Conservation (phyloP, 1,140 invertebrate genomes). For the Scaptodrosophila lebanonensis region DNA sequence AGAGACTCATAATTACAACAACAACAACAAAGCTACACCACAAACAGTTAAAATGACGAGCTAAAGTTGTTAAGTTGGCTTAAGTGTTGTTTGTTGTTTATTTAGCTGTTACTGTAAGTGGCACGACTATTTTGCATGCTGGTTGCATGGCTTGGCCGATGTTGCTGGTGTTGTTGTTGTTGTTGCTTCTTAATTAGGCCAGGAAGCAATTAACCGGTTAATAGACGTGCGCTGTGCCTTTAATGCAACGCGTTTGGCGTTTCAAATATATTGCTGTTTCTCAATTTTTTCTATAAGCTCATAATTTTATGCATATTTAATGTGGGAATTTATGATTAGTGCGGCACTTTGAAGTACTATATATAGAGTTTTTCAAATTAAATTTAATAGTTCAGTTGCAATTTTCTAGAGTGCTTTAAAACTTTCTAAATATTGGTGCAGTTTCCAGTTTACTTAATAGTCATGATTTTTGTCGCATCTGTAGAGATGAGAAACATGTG, state of each 20-base stretch:
- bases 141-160: too few relatives aligned
- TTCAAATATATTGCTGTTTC: too few relatives aligned
- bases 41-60: slow-evolving; percentile 27
- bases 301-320: slow-evolving; percentile 52
- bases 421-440: too few relatives aligned
- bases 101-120: slow-evolving; percentile 24
- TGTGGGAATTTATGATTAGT: slow-evolving; percentile 55
- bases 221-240: slow-evolving; percentile 36
- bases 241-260: slow-evolving; percentile 24
- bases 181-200: slow-evolving; percentile 53
- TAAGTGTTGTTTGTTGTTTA: slow-evolving; percentile 11
- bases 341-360: too few relatives aligned
- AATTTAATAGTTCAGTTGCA: too few relatives aligned
- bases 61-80: slow-evolving; percentile 10
- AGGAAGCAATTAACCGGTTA: slow-evolving; percentile 66
- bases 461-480: too few relatives aligned
- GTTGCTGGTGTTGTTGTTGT: slow-evolving; percentile 21
- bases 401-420: too few relatives aligned
- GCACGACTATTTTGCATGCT: slow-evolving; percentile 25
- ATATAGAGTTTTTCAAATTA: too few relatives aligned
- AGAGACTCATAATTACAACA: slow-evolving; percentile 35
- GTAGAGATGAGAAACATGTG: too few relatives aligned
- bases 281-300: too few relatives aligned
- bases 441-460: too few relatives aligned
- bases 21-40: background rate